A percentile compares a stretch with the other conserved stretches of the same genome.
These are phyloP conservation scores for Cephus cinctus DNA, from an alignment of 1,140 invertebrate genomes.

Conservation along the genomic window DNA sequence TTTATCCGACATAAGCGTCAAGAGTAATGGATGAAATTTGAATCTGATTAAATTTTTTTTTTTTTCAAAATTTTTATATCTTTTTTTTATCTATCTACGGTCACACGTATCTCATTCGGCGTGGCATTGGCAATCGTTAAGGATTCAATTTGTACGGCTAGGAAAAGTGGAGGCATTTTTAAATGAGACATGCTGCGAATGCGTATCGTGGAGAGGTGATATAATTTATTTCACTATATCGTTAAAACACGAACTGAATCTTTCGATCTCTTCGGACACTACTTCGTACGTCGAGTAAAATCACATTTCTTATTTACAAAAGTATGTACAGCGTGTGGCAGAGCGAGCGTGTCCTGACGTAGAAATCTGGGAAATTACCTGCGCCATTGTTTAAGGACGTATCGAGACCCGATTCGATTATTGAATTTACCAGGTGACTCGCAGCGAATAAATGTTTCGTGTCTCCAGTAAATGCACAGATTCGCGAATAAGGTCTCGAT, in stretches of 20 bases:
- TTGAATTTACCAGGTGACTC: background rate
- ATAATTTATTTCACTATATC: conserved; percentile 56
- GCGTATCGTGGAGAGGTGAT: conserved; percentile 30
- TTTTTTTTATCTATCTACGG: too few species aligned
- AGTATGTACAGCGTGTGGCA: conserved; percentile 40
- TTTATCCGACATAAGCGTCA: background rate
- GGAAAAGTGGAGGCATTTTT: background rate
- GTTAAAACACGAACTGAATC: conserved; percentile 53
- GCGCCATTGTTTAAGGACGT: too few species aligned
- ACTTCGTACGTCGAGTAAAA: conserved; percentile 44
- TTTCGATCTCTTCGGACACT: conserved; percentile 39
- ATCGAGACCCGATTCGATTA: too few species aligned
- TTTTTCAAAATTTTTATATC: background rate
- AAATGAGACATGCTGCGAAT: background rate
- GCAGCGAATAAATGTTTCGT: conserved; percentile 1
- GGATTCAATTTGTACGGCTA: background rate
- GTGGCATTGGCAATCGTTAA: background rate
- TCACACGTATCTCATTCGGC: conserved; percentile 9
- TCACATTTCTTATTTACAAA: conserved; percentile 55
- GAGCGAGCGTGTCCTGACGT: too few species aligned
- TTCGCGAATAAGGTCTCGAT: too few species aligned
- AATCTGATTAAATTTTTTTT: background rate
- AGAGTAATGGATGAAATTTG: background rate
- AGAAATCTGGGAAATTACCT: too few species aligned
- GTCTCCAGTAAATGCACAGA: background rate